These are phyloP conservation scores for Danionella dracula DNA, from an alignment of 2,797 vertebrate genomes.

Conservation along the genomic window DNA sequence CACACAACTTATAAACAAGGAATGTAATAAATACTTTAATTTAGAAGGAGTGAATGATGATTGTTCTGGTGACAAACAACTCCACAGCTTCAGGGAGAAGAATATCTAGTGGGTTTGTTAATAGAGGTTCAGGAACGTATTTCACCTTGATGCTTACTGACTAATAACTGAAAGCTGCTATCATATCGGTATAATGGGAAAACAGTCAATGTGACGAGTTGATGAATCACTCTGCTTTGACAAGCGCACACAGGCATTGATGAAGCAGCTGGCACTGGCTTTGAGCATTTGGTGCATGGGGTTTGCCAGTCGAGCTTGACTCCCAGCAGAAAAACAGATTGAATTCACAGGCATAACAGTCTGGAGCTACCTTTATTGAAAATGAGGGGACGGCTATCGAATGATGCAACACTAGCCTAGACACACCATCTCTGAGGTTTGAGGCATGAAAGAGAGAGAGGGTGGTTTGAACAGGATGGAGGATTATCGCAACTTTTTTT, in stretches of 20 bases:
- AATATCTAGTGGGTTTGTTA: conserved; percentile 7
- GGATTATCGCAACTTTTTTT: too few species aligned
- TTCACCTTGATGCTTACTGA: background rate
- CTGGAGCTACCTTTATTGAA: conserved; percentile 29
- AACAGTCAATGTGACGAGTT: conserved; percentile 12
- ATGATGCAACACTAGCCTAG: conserved; percentile 15
- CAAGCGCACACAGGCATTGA: conserved; percentile 18
- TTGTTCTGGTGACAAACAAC: conserved; percentile 15
- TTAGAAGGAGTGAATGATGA: conserved; percentile 8
- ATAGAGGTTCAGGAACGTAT: background rate
- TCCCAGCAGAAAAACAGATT: conserved; percentile 18
- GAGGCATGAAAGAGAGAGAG: too few species aligned
- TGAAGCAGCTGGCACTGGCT: conserved; percentile 32
- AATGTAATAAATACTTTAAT: conserved; percentile 19
- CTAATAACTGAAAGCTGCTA: conserved; percentile 2
- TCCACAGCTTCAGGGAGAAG: conserved; percentile 9
- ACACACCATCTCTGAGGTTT: background rate
- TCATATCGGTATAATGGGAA: conserved; percentile 7
- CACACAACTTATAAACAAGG: background rate
- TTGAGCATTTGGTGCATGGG: background rate
- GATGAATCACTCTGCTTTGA: conserved; percentile 37
- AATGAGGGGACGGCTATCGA: conserved; percentile 12
- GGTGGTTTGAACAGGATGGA: too few species aligned
- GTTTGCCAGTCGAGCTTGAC: background rate
- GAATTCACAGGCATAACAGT: background rate